Evolutionary conservation across 37 sponge, comb jelly and placozoan species (phyloP).

Genomic region (Bolinopsis microptera): DNA sequence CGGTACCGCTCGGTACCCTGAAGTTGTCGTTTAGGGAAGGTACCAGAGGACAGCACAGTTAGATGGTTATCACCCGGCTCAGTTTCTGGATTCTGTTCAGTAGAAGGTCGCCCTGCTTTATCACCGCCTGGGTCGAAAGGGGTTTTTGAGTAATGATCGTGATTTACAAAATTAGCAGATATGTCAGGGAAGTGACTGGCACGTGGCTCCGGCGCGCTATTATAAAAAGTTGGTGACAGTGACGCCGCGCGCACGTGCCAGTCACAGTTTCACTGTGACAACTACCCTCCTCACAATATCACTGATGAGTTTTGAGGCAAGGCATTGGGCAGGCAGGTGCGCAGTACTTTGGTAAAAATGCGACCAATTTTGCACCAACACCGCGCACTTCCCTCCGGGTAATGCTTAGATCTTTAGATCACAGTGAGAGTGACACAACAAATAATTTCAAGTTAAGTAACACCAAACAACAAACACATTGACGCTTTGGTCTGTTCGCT

Average conservation of each 20-base stretch:
- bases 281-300: background rate
- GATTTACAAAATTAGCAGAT: slow-evolving; percentile 21
- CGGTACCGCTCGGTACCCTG: background rate
- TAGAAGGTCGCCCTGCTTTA: slow-evolving; percentile 96
- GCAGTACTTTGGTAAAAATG: background rate
- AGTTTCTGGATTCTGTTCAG: slow-evolving; percentile 96
- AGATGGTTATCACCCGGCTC: slow-evolving; percentile 88
- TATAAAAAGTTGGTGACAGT: background rate
- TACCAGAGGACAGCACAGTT: background rate
- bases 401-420: background rate
- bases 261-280: background rate
- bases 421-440: no score
- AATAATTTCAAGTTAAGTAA: no score
- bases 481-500: no score
- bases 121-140: slow-evolving; percentile 73
- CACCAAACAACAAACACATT: no score
- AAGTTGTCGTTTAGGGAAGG: background rate
- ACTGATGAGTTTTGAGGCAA: background rate
- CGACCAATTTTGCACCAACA: background rate
- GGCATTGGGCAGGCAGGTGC: background rate
- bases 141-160: background rate
- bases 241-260: background rate
- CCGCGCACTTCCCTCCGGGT: background rate
- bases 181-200: background rate
- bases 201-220: background rate